phyloP scores from a whole-genome alignment of 2,888 invertebrate genomes.

The Eudasyphora cyanicolor region DNA sequence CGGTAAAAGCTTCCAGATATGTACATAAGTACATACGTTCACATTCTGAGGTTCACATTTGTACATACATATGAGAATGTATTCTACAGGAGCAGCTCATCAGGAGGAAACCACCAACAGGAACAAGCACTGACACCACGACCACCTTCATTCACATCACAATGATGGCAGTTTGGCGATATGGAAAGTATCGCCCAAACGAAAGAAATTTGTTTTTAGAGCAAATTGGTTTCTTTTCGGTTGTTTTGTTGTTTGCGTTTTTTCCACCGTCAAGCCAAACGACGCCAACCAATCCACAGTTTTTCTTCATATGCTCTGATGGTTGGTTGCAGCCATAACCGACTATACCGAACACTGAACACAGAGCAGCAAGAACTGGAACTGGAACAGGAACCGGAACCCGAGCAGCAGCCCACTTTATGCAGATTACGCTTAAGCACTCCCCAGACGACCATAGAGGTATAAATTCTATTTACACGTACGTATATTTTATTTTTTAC shows the following conservation, averaged over 20 bases:
- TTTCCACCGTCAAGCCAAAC: constrained; percentile 41
- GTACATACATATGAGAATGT: neutral
- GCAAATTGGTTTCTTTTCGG: constrained; percentile 62
- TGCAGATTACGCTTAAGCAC: constrained; percentile 78
- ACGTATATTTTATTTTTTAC: constrained; percentile 76
- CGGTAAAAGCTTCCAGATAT: constrained; percentile 51
- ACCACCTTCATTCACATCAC: constrained; percentile 57
- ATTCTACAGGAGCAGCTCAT: neutral
- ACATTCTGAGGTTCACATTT: neutral
- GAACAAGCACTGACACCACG: neutral
- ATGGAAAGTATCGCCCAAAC: constrained; percentile 56
- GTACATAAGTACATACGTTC: neutral
- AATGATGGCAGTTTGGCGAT: constrained; percentile 16
- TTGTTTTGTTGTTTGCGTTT: neutral
- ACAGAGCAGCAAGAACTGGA: constrained; percentile 23
- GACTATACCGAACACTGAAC: too few relatives aligned
- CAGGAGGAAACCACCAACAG: constrained; percentile 35
- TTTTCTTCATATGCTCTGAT: constrained; percentile 40
- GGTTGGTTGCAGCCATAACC: constrained; percentile 45
- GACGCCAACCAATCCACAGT: constrained; percentile 27
- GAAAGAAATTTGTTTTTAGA: constrained; percentile 62
- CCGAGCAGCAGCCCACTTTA: constrained; percentile 65
- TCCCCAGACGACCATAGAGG: constrained; percentile 77
- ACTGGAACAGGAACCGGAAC: constrained; percentile 44
- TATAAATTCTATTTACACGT: constrained; percentile 79